A percentile compares a stretch with the other conserved stretches of the same genome.
Evolutionary conservation across 2,888 invertebrate genomes (phyloP).

Genomic region (Tupiocoris notatus): DNA sequence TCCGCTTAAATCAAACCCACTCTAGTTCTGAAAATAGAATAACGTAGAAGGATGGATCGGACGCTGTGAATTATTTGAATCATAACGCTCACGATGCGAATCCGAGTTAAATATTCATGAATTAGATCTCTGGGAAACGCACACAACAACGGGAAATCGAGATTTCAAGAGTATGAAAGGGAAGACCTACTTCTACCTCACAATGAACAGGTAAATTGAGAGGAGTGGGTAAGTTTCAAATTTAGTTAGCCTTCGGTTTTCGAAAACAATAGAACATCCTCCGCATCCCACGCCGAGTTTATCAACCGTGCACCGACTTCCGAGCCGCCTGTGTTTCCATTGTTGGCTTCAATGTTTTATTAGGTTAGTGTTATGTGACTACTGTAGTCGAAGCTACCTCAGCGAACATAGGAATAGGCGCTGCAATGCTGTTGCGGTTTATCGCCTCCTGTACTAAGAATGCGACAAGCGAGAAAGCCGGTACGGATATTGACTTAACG

Average conservation of each 20-base stretch:
- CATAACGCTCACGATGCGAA: not conserved
- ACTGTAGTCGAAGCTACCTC: too few species aligned
- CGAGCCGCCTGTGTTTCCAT: not conserved
- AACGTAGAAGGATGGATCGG: not conserved
- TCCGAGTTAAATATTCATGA: not conserved
- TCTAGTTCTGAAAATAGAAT: too few species aligned
- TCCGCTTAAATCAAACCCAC: not conserved
- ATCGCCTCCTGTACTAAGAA: too few species aligned
- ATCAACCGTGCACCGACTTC: not conserved
- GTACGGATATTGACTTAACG: too few species aligned
- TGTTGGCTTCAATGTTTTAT: not conserved
- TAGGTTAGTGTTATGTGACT: too few species aligned
- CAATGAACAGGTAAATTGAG: not conserved
- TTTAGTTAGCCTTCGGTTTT: not conserved
- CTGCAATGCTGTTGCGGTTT: too few species aligned
- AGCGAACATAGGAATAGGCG: too few species aligned
- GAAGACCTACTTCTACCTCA: not conserved
- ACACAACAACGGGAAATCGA: not conserved
- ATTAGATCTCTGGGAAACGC: not conserved
- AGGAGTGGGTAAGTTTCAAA: not conserved
- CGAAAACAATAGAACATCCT: not conserved
- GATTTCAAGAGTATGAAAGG: not conserved
- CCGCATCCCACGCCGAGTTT: not conserved
- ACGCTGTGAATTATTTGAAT: not conserved
- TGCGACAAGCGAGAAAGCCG: too few species aligned